Percentiles rank a stretch among this genome's conserved stretches.
These are phyloP conservation scores for Lissonota sp. DNA, from an alignment of 2,888 invertebrate genomes.

Conservation along the genomic window DNA sequence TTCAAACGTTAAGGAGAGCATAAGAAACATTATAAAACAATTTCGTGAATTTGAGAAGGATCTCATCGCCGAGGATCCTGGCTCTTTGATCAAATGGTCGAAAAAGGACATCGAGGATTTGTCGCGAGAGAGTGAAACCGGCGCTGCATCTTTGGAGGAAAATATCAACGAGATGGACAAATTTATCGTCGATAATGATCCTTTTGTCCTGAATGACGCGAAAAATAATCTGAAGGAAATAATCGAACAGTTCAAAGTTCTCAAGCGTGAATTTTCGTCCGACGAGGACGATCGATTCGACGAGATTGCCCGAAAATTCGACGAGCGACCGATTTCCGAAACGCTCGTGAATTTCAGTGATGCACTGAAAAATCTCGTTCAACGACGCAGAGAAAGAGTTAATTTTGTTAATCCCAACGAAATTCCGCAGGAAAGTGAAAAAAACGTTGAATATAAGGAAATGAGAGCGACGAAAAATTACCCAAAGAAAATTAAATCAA, in stretches of 20 bases:
- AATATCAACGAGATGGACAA: conserved; percentile 64
- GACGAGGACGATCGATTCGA: conserved; percentile 78
- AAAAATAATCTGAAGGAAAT: conserved; percentile 80
- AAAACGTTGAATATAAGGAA: conserved; percentile 62
- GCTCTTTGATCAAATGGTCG: conserved; percentile 64
- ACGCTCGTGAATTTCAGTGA: conserved; percentile 79
- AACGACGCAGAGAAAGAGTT: conserved; percentile 71
- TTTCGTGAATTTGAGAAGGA: conserved; percentile 81
- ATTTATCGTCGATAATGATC: conserved; percentile 62
- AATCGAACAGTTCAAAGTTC: conserved; percentile 79
- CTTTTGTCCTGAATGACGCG: conserved; percentile 71
- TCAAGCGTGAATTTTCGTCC: conserved; percentile 77
- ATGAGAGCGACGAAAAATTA: conserved; percentile 47
- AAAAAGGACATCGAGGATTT: conserved; percentile 57
- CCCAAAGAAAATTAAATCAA: conserved; percentile 72
- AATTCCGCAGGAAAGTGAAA: conserved; percentile 18
- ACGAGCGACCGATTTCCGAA: conserved; percentile 78
- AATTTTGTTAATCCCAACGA: conserved; percentile 12
- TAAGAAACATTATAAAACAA: conserved; percentile 80
- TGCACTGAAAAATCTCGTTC: conserved; percentile 77
- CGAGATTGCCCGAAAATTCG: conserved; percentile 76
- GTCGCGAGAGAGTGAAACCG: conserved; percentile 57
- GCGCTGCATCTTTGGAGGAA: conserved; percentile 60
- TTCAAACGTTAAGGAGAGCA: conserved; percentile 77
- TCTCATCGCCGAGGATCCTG: conserved; percentile 73